These are phyloP conservation scores for Acanthococcus lagerstroemiae DNA, from an alignment of 2,888 invertebrate species.

Conservation along the genomic window DNA sequence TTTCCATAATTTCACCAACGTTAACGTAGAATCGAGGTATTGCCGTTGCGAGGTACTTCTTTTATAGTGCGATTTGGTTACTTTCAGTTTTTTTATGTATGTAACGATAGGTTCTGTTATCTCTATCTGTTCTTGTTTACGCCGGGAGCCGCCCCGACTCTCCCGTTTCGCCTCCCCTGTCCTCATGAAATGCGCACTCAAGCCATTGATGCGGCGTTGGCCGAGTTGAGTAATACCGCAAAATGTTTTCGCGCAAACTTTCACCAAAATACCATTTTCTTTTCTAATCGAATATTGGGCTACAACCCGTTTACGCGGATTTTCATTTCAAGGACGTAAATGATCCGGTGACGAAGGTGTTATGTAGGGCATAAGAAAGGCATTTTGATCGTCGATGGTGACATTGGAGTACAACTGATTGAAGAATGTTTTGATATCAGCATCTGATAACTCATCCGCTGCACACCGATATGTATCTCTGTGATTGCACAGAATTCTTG, in stretches of 20 bases:
- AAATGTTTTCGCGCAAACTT: neutral
- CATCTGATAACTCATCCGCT: neutral
- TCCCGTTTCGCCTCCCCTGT: neutral
- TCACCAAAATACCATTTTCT: neutral
- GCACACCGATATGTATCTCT: neutral
- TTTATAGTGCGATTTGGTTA: neutral
- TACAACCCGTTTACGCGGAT: neutral
- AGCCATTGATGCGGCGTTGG: neutral
- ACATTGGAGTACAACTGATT: neutral
- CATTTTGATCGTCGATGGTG: neutral
- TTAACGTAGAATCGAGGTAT: neutral
- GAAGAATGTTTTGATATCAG: neutral
- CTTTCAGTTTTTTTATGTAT: neutral
- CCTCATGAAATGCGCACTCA: neutral
- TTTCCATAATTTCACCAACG: neutral
- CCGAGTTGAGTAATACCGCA: neutral
- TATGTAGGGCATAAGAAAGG: neutral
- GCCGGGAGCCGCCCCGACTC: neutral
- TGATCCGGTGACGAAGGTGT: neutral
- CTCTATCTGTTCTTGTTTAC: neutral
- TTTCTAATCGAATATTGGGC: neutral
- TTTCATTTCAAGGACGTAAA: neutral
- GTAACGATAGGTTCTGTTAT: neutral
- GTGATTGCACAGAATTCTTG: neutral
- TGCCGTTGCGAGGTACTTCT: neutral